Base-by-base conservation (phyloP, 2,888 invertebrate genomes). In the Pyrrhosoma nymphula region DNA sequence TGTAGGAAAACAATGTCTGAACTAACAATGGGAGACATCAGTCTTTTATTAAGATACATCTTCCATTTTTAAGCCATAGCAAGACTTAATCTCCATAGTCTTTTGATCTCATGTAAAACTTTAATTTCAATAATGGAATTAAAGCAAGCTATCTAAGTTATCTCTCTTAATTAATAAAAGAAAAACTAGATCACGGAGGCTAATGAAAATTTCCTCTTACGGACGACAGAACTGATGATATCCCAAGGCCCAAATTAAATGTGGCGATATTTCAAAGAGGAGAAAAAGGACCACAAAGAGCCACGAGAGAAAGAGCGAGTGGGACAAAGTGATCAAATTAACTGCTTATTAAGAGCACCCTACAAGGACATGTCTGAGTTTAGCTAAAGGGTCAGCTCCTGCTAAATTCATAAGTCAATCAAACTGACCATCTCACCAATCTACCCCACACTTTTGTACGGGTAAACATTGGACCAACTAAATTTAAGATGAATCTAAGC, bases 1-100 rank as follows among this genome's bases (percentile, higher is more conserved):
- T 55, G n/a, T 89, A 39, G 39, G 39, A 69, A 93, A 69, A 93
- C 35, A 75, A 69, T 69, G 69, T 75, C 93, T 47, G n/a, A 75
- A 69, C 93, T 93, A 30, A 39, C 69, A 93, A 93, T 47, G 93
- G 93, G 91, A 69, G 93, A 93, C 69, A 69, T 69, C 93, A 93
- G 93, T 93, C 93, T 93, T 93, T 47, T 93, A 39, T 69, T 69
- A 47, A 82, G 35, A 82, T 18, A 82, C 10, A 82, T 35, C 30
- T 82, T 35, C 20, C 63, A 89, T 26, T 56, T 47, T 69, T 75
- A 93, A 69, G 39, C 30, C 93, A 93, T 69, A 47, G 93, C 63
- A 39, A 63, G 69, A 93, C 69, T 47, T 35, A 93, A 69, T 75
- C 93, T 47, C 93, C 14, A 75, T 47, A 93, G 93, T 93, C 93